Evolutionary conservation across 2,113 vertebrate species (phyloP).

Genomic region (Pseudolaguvia tuberculata): DNA sequence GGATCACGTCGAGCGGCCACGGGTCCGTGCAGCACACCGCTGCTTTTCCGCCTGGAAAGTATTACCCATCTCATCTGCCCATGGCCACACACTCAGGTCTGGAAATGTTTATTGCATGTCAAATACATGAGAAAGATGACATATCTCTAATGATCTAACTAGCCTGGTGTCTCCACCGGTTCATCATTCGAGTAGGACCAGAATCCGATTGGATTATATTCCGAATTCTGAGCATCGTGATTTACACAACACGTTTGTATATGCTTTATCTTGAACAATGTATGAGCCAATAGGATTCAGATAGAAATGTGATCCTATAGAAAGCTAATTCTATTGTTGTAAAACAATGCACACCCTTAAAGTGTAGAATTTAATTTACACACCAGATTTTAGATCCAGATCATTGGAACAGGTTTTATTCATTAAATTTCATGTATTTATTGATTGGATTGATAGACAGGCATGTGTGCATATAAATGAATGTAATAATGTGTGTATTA

Average conservation of each 20-base stretch:
- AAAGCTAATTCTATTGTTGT: not conserved
- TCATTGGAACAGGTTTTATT: no score
- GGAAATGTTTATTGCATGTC: conserved; percentile 48
- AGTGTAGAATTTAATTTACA: not conserved
- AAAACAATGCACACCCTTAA: not conserved
- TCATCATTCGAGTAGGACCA: not conserved
- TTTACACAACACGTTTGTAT: no score
- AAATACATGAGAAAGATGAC: not conserved
- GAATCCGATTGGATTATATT: not conserved
- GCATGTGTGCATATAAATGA: not conserved
- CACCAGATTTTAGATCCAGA: not conserved
- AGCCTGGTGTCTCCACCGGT: not conserved
- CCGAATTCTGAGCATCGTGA: not conserved
- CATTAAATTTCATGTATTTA: no score
- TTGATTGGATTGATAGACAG: no score
- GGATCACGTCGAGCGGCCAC: conserved; percentile 81
- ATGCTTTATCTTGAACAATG: not conserved
- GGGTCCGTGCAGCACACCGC: conserved; percentile 80
- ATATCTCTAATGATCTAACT: not conserved
- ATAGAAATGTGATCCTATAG: not conserved
- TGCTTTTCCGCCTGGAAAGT: conserved; percentile 90
- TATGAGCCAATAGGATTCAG: not conserved
- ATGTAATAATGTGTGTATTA: not conserved
- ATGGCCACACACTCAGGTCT: conserved; percentile 96
- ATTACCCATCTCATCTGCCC: conserved; percentile 89